Base-by-base conservation (phyloP, 2,797 vertebrate species). In the Tamandua tetradactyla region DNA sequence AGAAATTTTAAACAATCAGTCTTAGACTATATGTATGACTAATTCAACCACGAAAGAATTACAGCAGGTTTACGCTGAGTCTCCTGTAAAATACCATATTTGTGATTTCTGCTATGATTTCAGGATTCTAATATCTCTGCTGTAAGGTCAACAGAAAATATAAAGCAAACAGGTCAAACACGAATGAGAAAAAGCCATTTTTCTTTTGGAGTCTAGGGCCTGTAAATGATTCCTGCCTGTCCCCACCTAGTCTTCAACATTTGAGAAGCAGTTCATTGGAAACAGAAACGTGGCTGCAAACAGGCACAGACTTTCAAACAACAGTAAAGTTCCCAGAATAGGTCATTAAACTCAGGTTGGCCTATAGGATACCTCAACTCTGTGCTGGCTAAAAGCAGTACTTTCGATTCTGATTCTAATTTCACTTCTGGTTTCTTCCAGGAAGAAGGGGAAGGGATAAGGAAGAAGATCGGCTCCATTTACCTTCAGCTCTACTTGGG, bases 201-300 rank as follows among this genome's bases (percentile, higher is more conserved):
- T n/a, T n/a, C n/a, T n/a, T n/a, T n/a, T n/a, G n/a, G n/a, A 9
- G 66, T 55, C 62, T 44, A 13, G 78, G 40, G 72, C 64, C 57
- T 10, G 23, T 10, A 82, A 88, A 96, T 79, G 66, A 87, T 52
- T 80, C 82, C 44, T 66, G 35, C 74, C 25, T 75, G 13, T 17
- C 69, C 71, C 72, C 85, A 89, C 90, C 87, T 91, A 89, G 66
- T 93, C 64, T 88, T 59, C 35, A 87, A 82, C 76, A 47, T 83
- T 49, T 75, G 47, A 79, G 79, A 84, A 85, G 84, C 57, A 44
- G 47, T 85, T 66, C 78, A 40, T 81, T 82, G 22, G 80, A 94
- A 76, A 30, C 40, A 35, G 83, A 96, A 87, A 92, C 18, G 27
- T n/a, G 92, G n/a, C 37, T 94, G 42, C 37, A 96, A 93, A 40